A percentile compares a stretch with the other conserved stretches of the same genome.
phyloP scores from a whole-genome alignment of 2,888 invertebrate species.

The Brachycybe producta region DNA sequence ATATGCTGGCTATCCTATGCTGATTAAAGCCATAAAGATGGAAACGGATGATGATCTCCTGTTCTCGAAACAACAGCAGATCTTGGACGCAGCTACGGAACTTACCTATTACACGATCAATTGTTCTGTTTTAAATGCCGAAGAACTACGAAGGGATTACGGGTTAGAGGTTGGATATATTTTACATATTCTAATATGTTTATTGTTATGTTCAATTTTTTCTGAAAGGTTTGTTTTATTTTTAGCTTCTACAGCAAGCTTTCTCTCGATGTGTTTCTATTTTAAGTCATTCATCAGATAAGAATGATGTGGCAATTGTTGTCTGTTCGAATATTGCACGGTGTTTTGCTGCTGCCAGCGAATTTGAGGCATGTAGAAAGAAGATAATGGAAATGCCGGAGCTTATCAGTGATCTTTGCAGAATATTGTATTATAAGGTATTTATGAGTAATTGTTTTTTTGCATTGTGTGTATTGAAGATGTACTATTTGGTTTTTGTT shows the following conservation, averaged over 20 bases:
- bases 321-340: slow-evolving; percentile 83
- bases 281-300: slow-evolving; percentile 60
- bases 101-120: slow-evolving; percentile 91
- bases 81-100: slow-evolving; percentile 83
- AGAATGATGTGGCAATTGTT: slow-evolving; percentile 67
- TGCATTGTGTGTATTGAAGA: no score
- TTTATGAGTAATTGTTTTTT: no score
- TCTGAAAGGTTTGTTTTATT: slow-evolving; percentile 3
- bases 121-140: slow-evolving; percentile 93
- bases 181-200: neutral
- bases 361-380: slow-evolving; percentile 79
- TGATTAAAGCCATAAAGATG: slow-evolving; percentile 85
- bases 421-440: slow-evolving; percentile 74
- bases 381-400: slow-evolving; percentile 75
- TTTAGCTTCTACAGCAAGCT: slow-evolving; percentile 59
- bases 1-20: slow-evolving; percentile 95
- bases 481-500: slow-evolving; percentile 15
- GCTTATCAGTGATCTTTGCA: slow-evolving; percentile 70
- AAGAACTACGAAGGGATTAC: slow-evolving; percentile 85
- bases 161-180: slow-evolving; percentile 59
- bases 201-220: slow-evolving; percentile 5
- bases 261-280: slow-evolving; percentile 89
- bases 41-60: slow-evolving; percentile 87
- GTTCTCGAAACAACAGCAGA: slow-evolving; percentile 69
- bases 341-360: slow-evolving; percentile 90